Base-by-base conservation (phyloP, 1,140 invertebrate genomes). In the Drosophila kurseongensis region DNA sequence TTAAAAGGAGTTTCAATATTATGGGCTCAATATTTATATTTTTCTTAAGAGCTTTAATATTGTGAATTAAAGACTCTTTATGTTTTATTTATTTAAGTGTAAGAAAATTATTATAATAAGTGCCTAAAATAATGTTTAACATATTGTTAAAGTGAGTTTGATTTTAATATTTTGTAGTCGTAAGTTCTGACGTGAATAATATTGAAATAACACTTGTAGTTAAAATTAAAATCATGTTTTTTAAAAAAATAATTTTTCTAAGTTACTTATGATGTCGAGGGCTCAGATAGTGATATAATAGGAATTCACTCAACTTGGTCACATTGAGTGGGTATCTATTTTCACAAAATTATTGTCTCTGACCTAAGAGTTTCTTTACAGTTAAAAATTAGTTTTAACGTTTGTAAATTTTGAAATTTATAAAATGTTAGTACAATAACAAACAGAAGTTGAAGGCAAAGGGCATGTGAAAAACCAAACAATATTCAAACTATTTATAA, bases 361-460 rank as follows among this genome's bases (percentile, higher is more conserved):
- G 2, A 23, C 7, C 14, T 4, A 18, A 32, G 29, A 62, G 5
- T 10, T 18, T 18, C 10, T 13, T 10, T 12, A 12, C 10, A 13
- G 9, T 7, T 23, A 9, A 10, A 40, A 5, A 40, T 29, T 29
- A 59, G 4, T 41, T 41, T 6, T 14, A 2, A 6, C 6, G 13
- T 14, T 41, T 41, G n/a, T n/a, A 14, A 41, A 7, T 41, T 41
- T n/a, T n/a, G 2, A 40, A 40, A 41, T 14, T 14, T 29, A 12
- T 51, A 32, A 14, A 35, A 6, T 48, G 13, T 16, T 51, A 68
- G 76, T 80, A 84, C 66, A 79, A 84, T 84, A 84, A 76, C 68
- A 84, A 67, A 47, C 1, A 8, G 76, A 84, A 68, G 75, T 14
- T 2, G 47, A 54, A 12, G 52, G 41, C 42, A 57, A 66, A 36